A percentile compares a stretch with the other conserved stretches of the same genome.
These are phyloP conservation scores for Leptinotarsa juncta DNA, from an alignment of 2,888 invertebrate genomes.

Conservation along the genomic window DNA sequence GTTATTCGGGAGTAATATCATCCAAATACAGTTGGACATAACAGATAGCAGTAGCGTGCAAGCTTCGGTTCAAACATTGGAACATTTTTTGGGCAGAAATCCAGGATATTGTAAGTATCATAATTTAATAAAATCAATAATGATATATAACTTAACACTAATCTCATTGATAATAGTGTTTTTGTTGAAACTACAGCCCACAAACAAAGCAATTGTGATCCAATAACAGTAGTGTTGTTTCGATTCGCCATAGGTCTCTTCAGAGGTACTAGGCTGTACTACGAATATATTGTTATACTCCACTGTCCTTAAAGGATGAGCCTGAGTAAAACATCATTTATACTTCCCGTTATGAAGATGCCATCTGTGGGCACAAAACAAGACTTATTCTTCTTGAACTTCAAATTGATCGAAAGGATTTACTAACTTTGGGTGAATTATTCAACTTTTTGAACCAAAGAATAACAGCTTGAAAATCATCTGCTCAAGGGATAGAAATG, in stretches of 20 bases:
- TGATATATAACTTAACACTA: too few species aligned
- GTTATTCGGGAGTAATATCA: conserved; percentile 61
- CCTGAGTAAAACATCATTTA: too few species aligned
- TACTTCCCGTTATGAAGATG: too few species aligned
- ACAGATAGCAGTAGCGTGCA: conserved; percentile 49
- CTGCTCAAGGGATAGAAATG: conserved; percentile 8
- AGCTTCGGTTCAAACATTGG: conserved; percentile 67
- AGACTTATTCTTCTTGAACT: conserved; percentile 63
- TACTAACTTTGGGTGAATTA: conserved; percentile 14
- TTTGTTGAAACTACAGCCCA: too few species aligned
- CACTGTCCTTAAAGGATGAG: too few species aligned
- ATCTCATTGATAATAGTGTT: too few species aligned
- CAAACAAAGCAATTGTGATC: too few species aligned
- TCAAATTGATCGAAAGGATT: conserved; percentile 10
- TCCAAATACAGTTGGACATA: conserved; percentile 64
- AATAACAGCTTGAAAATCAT: conserved; percentile 7
- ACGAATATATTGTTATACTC: too few species aligned
- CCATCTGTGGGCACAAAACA: too few species aligned
- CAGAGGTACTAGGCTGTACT: too few species aligned
- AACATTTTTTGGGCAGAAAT: conserved; percentile 66
- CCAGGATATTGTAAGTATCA: conserved; percentile 66
- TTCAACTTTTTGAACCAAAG: conserved; percentile 21
- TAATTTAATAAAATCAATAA: background rate
- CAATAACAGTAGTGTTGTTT: too few species aligned
- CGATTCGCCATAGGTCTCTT: too few species aligned